A percentile compares a stretch with the other conserved stretches of the same genome.
Conservation (phyloP, 2,113 vertebrate species). For the Etia nguti region DNA sequence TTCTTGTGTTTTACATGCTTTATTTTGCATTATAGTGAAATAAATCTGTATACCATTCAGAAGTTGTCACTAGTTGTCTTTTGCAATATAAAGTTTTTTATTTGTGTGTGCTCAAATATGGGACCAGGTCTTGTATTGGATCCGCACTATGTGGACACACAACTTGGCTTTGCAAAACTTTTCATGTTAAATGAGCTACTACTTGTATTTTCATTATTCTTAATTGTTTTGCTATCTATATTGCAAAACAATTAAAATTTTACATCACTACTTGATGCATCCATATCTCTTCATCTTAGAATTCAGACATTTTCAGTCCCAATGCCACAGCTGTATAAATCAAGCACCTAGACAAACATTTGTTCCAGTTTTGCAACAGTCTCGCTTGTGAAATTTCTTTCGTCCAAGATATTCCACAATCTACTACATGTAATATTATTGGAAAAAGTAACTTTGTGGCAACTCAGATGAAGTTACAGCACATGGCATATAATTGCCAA, state of each 20-base stretch:
- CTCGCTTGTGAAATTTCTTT: not conserved
- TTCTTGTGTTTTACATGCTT: not conserved
- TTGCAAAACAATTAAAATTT: not conserved
- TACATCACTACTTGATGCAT: not conserved
- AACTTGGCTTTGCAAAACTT: not conserved
- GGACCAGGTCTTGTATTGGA: not conserved
- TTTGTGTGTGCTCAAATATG: not conserved
- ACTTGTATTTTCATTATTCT: not conserved
- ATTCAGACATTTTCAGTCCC: not conserved
- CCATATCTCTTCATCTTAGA: not conserved
- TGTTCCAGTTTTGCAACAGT: not conserved
- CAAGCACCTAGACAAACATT: not conserved
- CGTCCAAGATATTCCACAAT: not conserved
- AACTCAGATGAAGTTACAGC: not conserved
- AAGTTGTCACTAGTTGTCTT: not conserved
- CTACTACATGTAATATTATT: not conserved
- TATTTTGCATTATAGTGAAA: not conserved
- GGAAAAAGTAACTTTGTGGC: not conserved
- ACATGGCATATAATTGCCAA: not conserved
- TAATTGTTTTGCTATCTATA: not conserved
- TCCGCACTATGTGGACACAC: not conserved
- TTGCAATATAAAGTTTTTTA: not conserved
- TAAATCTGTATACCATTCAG: not conserved
- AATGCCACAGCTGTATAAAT: not conserved
- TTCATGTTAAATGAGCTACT: not conserved